Evolutionary conservation across 2,113 vertebrate genomes (phyloP).

Genomic region (Trochalopteron elliotii): DNA sequence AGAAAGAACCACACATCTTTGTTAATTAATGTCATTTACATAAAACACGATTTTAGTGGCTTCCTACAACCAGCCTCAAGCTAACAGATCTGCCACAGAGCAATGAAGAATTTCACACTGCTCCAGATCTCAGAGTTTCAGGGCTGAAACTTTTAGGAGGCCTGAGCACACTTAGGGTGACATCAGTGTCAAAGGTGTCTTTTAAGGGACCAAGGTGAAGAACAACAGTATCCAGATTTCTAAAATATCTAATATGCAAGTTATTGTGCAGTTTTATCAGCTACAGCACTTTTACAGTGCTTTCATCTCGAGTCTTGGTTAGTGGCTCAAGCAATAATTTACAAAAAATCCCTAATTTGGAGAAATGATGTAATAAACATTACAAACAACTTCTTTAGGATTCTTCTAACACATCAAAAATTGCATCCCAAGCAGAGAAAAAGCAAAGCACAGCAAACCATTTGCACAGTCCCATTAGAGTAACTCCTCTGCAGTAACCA

Average conservation of each 20-base stretch:
- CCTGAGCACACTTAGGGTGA: not conserved
- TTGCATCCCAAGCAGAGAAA: not conserved
- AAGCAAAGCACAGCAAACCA: not conserved
- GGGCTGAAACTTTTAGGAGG: not conserved
- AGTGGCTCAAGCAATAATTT: not conserved
- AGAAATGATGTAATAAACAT: not conserved
- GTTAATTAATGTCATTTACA: not conserved
- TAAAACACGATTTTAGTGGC: not conserved
- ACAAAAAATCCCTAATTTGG: not conserved
- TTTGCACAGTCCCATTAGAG: not conserved
- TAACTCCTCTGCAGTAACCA: not conserved
- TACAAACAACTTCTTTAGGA: not conserved
- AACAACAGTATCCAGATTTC: not conserved
- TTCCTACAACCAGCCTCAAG: not conserved
- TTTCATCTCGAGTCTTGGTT: not conserved
- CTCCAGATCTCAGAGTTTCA: not conserved
- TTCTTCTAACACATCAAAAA: not conserved
- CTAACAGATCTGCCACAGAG: not conserved
- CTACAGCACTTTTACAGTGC: not conserved
- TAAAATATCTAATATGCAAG: not conserved
- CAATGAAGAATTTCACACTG: not conserved
- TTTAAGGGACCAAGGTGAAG: not conserved
- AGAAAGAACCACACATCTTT: not conserved
- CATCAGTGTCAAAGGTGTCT: fast-evolving
- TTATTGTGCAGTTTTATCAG: not conserved